phyloP scores from a whole-genome alignment of 2,888 invertebrate genomes.

The Synanthedon tipuliformis region DNA sequence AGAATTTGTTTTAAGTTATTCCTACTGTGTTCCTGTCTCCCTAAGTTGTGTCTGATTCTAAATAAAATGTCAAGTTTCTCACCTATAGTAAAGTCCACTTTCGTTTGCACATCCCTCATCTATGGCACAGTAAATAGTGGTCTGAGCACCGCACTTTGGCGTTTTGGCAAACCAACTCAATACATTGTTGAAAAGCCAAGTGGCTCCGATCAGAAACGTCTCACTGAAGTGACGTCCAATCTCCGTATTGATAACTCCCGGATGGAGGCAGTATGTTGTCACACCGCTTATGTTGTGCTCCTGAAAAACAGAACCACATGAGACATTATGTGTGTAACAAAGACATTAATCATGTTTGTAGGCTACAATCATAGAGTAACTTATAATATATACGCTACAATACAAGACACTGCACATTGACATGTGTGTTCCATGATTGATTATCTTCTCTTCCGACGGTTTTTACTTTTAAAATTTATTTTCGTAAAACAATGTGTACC shows the following conservation, averaged over 20 bases:
- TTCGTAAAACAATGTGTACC: too few relatives aligned
- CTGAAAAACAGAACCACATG: conserved; percentile 16
- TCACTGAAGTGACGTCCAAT: conserved; percentile 70
- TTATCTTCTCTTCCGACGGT: too few relatives aligned
- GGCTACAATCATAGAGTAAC: too few relatives aligned
- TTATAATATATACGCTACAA: too few relatives aligned
- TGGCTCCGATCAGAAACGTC: conserved; percentile 28
- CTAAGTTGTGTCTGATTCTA: neutral
- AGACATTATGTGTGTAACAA: too few relatives aligned
- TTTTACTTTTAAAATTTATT: too few relatives aligned
- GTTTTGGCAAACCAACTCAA: conserved; percentile 61
- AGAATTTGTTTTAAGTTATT: too few relatives aligned
- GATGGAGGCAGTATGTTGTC: conserved; percentile 73
- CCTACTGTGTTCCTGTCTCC: too few relatives aligned
- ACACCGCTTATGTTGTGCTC: conserved; percentile 50
- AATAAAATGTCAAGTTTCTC: conserved; percentile 3
- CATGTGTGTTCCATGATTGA: too few relatives aligned
- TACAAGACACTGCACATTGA: too few relatives aligned
- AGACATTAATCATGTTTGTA: too few relatives aligned
- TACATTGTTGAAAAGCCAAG: conserved; percentile 36
- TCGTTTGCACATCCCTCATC: conserved; percentile 71
- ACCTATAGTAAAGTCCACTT: conserved; percentile 70
- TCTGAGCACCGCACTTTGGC: conserved; percentile 78
- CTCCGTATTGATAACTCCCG: conserved; percentile 75
- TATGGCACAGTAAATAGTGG: conserved; percentile 76